Percentiles rank a stretch among this genome's conserved stretches.
These are phyloP conservation scores for Bubo bubo DNA, from an alignment of 2,113 vertebrate genomes.

Conservation along the genomic window DNA sequence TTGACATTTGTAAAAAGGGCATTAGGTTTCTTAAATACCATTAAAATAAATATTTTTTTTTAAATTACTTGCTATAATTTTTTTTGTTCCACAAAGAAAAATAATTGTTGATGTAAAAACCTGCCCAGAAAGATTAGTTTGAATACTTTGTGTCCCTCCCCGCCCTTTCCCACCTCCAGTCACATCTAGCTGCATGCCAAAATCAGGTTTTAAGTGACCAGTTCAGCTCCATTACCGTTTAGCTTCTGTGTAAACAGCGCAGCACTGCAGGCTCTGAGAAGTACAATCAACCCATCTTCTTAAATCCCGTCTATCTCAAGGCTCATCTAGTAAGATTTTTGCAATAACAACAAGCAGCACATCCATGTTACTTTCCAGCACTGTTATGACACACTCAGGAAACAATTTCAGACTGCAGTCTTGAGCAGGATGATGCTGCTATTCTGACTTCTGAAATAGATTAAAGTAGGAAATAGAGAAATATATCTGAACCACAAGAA, in stretches of 20 bases:
- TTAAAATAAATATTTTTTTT: not conserved
- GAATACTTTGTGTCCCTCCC: accelerated
- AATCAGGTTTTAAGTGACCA: not conserved
- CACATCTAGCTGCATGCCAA: not conserved
- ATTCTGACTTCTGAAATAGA: not conserved
- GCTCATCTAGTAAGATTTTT: not conserved
- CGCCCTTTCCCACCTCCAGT: not conserved
- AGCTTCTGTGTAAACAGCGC: no score
- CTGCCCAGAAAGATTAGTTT: not conserved
- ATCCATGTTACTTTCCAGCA: not conserved
- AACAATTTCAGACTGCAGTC: not conserved
- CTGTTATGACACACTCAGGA: accelerated
- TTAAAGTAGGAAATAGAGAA: not conserved
- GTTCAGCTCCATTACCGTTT: not conserved
- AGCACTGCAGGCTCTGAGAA: not conserved
- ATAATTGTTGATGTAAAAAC: not conserved
- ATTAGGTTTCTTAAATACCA: not conserved
- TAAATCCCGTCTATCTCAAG: not conserved
- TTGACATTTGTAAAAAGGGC: not conserved
- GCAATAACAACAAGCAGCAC: not conserved
- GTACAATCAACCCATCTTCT: not conserved
- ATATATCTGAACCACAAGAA: not conserved
- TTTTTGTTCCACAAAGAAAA: not conserved
- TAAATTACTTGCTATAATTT: not conserved
- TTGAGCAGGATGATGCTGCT: not conserved